Evolutionary conservation across 2,113 vertebrate genomes (phyloP).

Genomic region (Vulpes ferrilata): DNA sequence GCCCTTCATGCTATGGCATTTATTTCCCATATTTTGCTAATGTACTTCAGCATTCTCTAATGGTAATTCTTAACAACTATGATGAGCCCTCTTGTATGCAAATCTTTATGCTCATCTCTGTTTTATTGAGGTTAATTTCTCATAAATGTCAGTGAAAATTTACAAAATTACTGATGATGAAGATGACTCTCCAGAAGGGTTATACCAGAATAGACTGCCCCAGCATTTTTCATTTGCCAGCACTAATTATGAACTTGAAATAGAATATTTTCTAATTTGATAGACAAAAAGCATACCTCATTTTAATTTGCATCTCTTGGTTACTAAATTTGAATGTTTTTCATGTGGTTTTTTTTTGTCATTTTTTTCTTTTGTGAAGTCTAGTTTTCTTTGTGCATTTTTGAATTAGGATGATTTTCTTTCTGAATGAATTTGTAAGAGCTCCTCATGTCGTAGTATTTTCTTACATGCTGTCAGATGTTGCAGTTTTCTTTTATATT

Average conservation of each 20-base stretch:
- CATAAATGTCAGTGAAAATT: background rate
- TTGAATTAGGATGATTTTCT: conserved; percentile 37
- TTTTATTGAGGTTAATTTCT: background rate
- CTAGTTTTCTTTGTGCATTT: background rate
- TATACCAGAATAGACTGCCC: background rate
- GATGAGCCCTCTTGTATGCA: background rate
- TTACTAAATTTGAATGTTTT: background rate
- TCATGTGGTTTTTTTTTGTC: background rate
- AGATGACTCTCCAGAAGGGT: background rate
- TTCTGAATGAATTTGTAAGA: background rate
- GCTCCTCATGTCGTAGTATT: background rate
- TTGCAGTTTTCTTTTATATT: background rate
- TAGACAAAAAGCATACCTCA: background rate
- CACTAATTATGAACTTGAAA: background rate
- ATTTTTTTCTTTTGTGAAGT: conserved; percentile 19
- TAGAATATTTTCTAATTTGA: background rate
- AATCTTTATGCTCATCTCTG: background rate
- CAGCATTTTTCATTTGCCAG: background rate
- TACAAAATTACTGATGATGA: background rate
- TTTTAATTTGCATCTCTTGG: conserved; percentile 46
- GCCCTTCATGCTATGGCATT: background rate
- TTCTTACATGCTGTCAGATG: background rate
- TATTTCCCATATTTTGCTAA: background rate
- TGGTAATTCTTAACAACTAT: background rate
- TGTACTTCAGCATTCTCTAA: background rate